Percentiles rank a stretch among this genome's conserved stretches.
These are phyloP conservation scores for Streblospio benedicti DNA, from an alignment of 1,140 invertebrate species.

Conservation along the genomic window DNA sequence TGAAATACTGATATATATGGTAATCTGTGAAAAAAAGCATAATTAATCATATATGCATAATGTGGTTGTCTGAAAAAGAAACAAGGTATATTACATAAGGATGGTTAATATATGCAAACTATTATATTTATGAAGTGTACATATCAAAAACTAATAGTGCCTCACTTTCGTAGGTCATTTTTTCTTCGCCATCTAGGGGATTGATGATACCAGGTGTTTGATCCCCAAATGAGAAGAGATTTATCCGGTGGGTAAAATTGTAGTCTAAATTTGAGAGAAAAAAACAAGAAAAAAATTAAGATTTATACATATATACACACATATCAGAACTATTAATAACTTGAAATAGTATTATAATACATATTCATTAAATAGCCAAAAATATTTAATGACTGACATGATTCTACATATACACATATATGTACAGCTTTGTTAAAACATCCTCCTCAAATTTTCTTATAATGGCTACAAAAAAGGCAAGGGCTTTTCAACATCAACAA, in stretches of 20 bases:
- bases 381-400: too few species aligned
- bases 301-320: constrained; percentile 13
- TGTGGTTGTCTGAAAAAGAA: constrained; percentile 17
- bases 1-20: constrained; percentile 84
- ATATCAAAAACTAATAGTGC: constrained; percentile 20
- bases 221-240: constrained; percentile 86
- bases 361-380: too few species aligned
- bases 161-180: constrained; percentile 61
- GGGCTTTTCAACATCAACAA: neutral
- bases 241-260: constrained; percentile 89
- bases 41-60: constrained; percentile 13
- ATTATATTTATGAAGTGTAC: neutral
- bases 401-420: too few species aligned
- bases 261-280: constrained; percentile 52
- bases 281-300: neutral
- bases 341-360: too few species aligned
- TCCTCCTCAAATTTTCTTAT: neutral
- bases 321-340: too few species aligned
- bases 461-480: neutral
- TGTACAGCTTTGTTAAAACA: neutral
- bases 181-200: constrained; percentile 86
- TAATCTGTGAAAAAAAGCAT: constrained; percentile 54
- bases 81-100: too few species aligned
- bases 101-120: too few species aligned
- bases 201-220: constrained; percentile 73